Percentiles rank a stretch among this genome's conserved stretches.
Conservation (phyloP, 1,140 invertebrate genomes). For the Listronotus bonariensis region DNA sequence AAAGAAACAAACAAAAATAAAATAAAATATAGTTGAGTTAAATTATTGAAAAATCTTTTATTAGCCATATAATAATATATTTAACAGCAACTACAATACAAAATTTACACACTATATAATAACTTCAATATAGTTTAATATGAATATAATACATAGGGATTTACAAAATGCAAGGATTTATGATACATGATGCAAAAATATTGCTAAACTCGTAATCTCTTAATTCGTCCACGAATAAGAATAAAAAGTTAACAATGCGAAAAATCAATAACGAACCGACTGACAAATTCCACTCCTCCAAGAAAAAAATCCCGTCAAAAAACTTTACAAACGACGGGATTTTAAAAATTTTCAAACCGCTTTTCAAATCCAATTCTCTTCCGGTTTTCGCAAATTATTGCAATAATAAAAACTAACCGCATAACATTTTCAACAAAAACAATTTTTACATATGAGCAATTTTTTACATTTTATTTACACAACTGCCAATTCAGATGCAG, state of each 20-base stretch:
- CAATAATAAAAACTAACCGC: constrained; percentile 28
- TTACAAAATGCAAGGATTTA: constrained; percentile 53
- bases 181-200: constrained; percentile 56
- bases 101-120: constrained; percentile 58
- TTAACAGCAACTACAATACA: constrained; percentile 58
- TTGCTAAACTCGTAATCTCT: constrained; percentile 56
- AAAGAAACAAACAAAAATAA: background rate
- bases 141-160: constrained; percentile 56
- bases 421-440: constrained; percentile 53
- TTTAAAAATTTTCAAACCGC: constrained; percentile 7
- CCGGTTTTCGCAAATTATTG: constrained; percentile 18
- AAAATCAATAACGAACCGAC: constrained; percentile 41
- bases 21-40: constrained; percentile 31
- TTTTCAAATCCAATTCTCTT: background rate
- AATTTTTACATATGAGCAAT: constrained; percentile 57
- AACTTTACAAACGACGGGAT: constrained; percentile 23
- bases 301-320: constrained; percentile 17
- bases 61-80: constrained; percentile 57
- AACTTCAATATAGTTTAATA: constrained; percentile 54
- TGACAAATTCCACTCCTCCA: constrained; percentile 17
- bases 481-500: constrained; percentile 43
- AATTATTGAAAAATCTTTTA: constrained; percentile 55
- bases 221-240: constrained; percentile 51
- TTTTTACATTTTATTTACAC: constrained; percentile 56
- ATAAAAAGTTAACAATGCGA: constrained; percentile 51